Percentiles rank a stretch among this genome's conserved stretches.
Evolutionary conservation across 1,140 invertebrate genomes (phyloP).

Genomic region (Diabrotica virgifera): DNA sequence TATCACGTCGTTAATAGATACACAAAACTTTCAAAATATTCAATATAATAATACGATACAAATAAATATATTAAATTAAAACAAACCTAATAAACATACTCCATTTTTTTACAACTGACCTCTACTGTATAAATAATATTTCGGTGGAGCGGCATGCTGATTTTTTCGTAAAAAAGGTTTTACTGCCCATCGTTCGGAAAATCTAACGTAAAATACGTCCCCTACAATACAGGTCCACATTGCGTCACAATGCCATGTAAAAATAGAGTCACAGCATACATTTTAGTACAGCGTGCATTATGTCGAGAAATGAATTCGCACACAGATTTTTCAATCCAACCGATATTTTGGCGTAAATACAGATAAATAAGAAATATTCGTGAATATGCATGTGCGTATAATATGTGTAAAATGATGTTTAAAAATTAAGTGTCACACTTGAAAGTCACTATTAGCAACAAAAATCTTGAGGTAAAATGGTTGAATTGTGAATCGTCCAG

Average conservation of each 20-base stretch:
- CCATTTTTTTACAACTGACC: conserved; percentile 29
- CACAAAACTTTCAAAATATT: not conserved
- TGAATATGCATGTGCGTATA: conserved; percentile 28
- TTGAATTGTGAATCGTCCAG: too few relatives aligned
- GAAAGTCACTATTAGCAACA: too few relatives aligned
- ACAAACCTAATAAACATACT: conserved; percentile 18
- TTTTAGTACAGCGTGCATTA: conserved; percentile 25
- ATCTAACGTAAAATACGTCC: not conserved
- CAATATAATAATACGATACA: not conserved
- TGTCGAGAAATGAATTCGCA: conserved; percentile 23
- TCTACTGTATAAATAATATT: conserved; percentile 23
- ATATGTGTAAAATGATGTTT: conserved; percentile 15
- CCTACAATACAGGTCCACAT: not conserved
- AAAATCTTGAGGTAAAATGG: too few relatives aligned
- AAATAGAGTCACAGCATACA: conserved; percentile 34
- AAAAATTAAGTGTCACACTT: conserved; percentile 13
- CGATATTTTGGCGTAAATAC: conserved; percentile 24
- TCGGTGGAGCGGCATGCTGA: conserved; percentile 16
- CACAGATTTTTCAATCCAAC: conserved; percentile 6
- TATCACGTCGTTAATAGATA: not conserved
- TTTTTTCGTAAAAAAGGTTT: conserved; percentile 11
- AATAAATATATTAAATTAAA: conserved; percentile 6
- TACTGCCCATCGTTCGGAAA: not conserved
- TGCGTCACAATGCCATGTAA: conserved; percentile 22
- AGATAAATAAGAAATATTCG: conserved; percentile 29